Evolutionary conservation across 1,140 invertebrate genomes (phyloP).

Genomic region (Ptiloglossa arizonensis): DNA sequence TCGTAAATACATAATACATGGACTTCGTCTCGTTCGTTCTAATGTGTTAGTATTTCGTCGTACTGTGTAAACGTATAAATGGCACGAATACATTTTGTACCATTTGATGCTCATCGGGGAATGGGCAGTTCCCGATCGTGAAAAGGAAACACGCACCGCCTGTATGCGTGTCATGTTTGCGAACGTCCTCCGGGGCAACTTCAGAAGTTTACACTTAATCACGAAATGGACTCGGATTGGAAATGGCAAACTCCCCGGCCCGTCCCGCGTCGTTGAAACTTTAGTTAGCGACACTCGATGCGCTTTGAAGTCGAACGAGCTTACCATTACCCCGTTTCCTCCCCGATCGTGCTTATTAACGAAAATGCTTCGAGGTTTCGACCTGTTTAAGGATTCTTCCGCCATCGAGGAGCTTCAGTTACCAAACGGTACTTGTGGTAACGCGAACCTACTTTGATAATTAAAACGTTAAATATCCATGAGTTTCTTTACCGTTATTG

Average conservation of each 20-base stretch:
- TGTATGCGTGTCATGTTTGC: constrained; percentile 68
- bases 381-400: constrained; percentile 20
- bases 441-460: background rate
- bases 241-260: constrained; percentile 76
- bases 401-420: background rate
- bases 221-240: constrained; percentile 79
- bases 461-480: no score
- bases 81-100: background rate
- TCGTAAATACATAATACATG: no score
- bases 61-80: no score
- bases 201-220: constrained; percentile 80
- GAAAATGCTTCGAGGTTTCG: constrained; percentile 55
- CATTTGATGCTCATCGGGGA: constrained; percentile 10
- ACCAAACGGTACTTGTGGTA: background rate
- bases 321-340: constrained; percentile 50
- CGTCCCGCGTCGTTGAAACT: constrained; percentile 57
- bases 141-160: constrained; percentile 52
- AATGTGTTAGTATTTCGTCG: no score
- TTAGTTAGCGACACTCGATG: constrained; percentile 78
- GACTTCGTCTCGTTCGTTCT: no score
- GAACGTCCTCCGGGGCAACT: constrained; percentile 70
- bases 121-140: constrained; percentile 33
- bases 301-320: constrained; percentile 77
- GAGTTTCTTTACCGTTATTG: no score
- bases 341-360: constrained; percentile 78